Percentiles rank a stretch among this genome's conserved stretches.
Evolutionary conservation across 1,140 invertebrate genomes (phyloP).

Genomic region (Lepidostoma basale): DNA sequence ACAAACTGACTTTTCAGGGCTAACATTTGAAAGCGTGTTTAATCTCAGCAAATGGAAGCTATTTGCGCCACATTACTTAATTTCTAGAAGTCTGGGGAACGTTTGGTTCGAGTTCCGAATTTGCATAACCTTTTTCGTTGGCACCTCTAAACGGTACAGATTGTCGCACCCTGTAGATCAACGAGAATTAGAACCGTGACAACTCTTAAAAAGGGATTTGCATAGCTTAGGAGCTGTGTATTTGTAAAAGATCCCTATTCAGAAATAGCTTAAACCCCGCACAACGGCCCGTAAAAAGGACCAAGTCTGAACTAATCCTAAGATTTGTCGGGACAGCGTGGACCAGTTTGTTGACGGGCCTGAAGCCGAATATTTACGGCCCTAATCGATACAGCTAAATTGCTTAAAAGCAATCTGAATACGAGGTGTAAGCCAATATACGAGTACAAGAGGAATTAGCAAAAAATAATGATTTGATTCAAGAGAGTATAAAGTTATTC

Average conservation of each 20-base stretch:
- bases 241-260: constrained; percentile 10
- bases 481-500: too few species aligned
- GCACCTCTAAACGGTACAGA: neutral
- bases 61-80: too few species aligned
- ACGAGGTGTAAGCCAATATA: too few species aligned
- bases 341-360: constrained; percentile 10
- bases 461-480: too few species aligned
- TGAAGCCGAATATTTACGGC: constrained; percentile 17
- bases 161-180: neutral
- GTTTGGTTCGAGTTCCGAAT: too few species aligned
- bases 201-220: constrained; percentile 15
- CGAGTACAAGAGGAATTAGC: too few species aligned
- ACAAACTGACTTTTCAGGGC: too few species aligned
- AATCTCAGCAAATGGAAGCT: too few species aligned
- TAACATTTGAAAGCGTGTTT: too few species aligned
- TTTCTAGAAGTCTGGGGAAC: too few species aligned
- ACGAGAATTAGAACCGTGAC: neutral
- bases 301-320: constrained; percentile 2
- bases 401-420: constrained; percentile 1
- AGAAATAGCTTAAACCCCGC: constrained; percentile 5
- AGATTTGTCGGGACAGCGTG: constrained; percentile 3
- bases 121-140: neutral
- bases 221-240: constrained; percentile 2
- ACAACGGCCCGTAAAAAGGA: neutral
- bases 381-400: neutral